Percentiles rank a stretch among this genome's conserved stretches.
Conservation (phyloP, 2,797 vertebrate genomes). For the Pipistrellus kuhlii region DNA sequence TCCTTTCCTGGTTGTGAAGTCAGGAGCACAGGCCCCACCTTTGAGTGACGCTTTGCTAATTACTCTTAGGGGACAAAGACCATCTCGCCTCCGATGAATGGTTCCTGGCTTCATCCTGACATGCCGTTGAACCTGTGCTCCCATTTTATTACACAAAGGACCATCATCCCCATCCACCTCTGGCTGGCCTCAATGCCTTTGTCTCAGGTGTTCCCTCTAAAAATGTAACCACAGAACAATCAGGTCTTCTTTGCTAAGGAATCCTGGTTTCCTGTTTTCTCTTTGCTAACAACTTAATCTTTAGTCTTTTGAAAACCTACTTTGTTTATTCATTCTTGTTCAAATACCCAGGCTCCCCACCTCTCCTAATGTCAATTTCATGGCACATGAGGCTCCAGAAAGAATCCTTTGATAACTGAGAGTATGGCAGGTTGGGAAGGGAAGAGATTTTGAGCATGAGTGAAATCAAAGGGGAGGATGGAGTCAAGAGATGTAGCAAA, state of each 20-base stretch:
- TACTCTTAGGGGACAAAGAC: background rate
- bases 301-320: background rate
- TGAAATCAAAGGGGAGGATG: background rate
- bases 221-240: background rate
- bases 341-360: background rate
- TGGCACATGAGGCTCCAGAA: background rate
- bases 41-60: background rate
- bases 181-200: background rate
- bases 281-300: background rate
- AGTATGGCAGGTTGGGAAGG: background rate
- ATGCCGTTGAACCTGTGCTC: background rate
- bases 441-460: background rate
- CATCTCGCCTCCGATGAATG: background rate
- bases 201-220: background rate
- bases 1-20: background rate
- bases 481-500: background rate
- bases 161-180: background rate
- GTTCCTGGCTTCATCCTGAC: background rate
- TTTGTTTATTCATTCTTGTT: background rate
- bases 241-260: background rate
- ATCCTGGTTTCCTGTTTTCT: background rate
- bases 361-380: background rate
- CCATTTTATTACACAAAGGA: background rate
- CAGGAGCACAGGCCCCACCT: background rate
- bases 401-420: background rate